Conservation (phyloP, 2,113 vertebrate species). For the Pseudopipra pipra region DNA sequence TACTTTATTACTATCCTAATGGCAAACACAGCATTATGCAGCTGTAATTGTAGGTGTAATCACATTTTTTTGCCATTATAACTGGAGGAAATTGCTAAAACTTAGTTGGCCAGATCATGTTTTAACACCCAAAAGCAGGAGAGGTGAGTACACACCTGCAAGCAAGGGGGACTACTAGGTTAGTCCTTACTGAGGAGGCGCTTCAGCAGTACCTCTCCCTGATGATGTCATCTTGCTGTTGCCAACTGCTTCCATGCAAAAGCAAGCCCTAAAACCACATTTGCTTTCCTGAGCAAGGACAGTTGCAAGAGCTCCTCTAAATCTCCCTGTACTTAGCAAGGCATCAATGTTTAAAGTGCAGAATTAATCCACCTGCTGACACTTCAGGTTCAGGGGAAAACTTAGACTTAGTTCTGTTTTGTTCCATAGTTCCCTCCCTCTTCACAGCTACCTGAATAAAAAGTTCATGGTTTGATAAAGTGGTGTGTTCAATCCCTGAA, state of each 20-base stretch:
- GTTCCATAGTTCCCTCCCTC: not conserved
- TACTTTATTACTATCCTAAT: not conserved
- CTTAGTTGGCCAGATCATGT: not conserved
- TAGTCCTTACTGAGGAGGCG: not conserved
- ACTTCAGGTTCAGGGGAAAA: not conserved
- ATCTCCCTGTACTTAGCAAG: rapidly evolving
- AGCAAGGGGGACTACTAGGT: not conserved
- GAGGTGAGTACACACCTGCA: not conserved
- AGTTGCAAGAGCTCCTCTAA: not conserved
- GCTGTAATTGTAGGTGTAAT: not conserved
- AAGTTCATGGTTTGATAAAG: not conserved
- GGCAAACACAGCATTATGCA: not conserved
- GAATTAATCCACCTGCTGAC: not conserved
- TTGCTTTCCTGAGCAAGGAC: not conserved
- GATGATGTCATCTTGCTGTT: not conserved
- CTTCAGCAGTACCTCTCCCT: not conserved
- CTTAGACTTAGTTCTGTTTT: rapidly evolving
- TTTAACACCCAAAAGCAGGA: not conserved
- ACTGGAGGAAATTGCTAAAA: not conserved
- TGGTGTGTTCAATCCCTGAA: not conserved
- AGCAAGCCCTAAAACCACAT: not conserved
- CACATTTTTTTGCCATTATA: not conserved
- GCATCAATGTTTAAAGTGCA: not conserved
- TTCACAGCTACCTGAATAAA: not conserved
- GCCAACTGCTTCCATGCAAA: not conserved